A percentile compares a stretch with the other conserved stretches of the same genome.
Conservation (phyloP, 2,113 vertebrate genomes). For the Hippocampus comes region DNA sequence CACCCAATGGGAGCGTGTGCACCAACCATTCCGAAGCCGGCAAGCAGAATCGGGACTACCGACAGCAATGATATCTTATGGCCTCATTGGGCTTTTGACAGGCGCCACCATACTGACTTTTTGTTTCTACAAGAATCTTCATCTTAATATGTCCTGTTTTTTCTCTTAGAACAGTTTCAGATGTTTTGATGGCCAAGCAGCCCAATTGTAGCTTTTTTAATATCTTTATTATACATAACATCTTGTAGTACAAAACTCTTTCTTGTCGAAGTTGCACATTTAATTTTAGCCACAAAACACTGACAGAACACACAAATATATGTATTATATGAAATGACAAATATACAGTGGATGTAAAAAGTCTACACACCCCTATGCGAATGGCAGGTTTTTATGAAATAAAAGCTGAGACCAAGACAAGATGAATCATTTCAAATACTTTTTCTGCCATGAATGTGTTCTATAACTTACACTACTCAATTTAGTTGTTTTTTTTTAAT, state of each 20-base stretch:
- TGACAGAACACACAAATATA: too few relatives aligned
- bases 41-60: background rate
- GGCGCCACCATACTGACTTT: background rate
- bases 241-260: too few relatives aligned
- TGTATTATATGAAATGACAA: too few relatives aligned
- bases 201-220: too few relatives aligned
- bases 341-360: background rate
- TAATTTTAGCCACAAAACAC: too few relatives aligned
- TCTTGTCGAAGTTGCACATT: too few relatives aligned
- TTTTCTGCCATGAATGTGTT: too few relatives aligned
- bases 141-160: background rate
- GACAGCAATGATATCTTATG: too few relatives aligned
- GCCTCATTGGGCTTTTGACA: background rate
- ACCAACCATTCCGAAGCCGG: background rate
- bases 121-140: background rate
- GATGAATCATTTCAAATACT: background rate
- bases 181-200: background rate
- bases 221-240: too few relatives aligned
- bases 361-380: background rate
- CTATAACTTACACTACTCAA: too few relatives aligned
- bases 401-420: too few relatives aligned
- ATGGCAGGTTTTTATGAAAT: background rate
- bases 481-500: too few relatives aligned
- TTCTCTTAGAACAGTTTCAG: background rate
- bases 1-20: slow-evolving; percentile 1